phyloP scores from a whole-genome alignment of 2,113 vertebrate species.

The Pipa parva region DNA sequence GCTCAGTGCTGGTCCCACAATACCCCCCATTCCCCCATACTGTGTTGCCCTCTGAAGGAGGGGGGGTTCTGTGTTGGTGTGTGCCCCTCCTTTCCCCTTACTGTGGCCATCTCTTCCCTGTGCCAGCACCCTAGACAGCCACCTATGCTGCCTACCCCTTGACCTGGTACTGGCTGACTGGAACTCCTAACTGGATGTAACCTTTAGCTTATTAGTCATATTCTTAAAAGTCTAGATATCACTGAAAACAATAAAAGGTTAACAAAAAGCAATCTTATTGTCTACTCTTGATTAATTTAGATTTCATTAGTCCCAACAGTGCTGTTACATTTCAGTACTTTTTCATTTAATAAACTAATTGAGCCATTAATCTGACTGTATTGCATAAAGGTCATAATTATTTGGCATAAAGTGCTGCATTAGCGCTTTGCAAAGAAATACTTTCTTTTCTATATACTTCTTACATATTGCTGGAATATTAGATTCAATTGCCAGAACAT shows the following conservation, averaged over 20 bases:
- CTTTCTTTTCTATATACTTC: neutral
- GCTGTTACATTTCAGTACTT: constrained; percentile 18
- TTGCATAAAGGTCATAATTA: constrained; percentile 40
- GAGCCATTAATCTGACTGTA: constrained; percentile 18
- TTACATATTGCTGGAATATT: neutral
- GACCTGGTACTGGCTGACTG: too few relatives aligned
- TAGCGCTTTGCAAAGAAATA: neutral
- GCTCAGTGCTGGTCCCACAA: too few relatives aligned
- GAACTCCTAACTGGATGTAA: constrained; percentile 1
- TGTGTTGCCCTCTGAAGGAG: too few relatives aligned
- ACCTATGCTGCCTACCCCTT: too few relatives aligned
- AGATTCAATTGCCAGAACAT: neutral
- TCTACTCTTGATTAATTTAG: constrained; percentile 34
- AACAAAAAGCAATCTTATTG: constrained; percentile 34
- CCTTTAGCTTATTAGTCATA: constrained; percentile 11
- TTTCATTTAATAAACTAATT: constrained; percentile 34
- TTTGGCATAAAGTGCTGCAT: constrained; percentile 24
- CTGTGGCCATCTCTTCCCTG: too few relatives aligned
- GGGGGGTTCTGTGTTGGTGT: too few relatives aligned
- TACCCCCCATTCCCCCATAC: too few relatives aligned
- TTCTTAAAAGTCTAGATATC: neutral
- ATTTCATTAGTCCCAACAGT: constrained; percentile 36
- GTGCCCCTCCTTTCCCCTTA: too few relatives aligned
- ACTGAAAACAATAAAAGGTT: constrained; percentile 21
- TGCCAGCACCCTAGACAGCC: too few relatives aligned